Percentiles rank a stretch among this genome's conserved stretches.
Conservation (phyloP, 2,888 invertebrate genomes). For the Thysanoteuthis rhombus region DNA sequence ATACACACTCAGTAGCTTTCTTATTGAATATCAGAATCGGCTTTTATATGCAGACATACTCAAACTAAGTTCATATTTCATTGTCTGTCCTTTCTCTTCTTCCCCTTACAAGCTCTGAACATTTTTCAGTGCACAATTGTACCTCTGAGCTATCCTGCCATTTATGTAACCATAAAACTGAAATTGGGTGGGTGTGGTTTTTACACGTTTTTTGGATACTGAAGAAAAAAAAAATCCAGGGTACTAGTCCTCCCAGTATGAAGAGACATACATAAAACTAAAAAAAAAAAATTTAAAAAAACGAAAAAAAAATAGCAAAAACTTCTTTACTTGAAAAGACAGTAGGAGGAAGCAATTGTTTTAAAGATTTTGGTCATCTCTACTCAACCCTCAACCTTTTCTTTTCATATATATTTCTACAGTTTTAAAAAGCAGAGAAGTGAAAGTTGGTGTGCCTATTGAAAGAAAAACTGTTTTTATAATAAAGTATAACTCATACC, state of each 20-base stretch:
- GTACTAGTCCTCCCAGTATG: not conserved
- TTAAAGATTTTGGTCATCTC: not conserved
- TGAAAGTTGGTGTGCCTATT: not conserved
- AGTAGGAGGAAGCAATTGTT: not conserved
- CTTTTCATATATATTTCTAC: not conserved
- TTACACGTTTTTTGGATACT: not conserved
- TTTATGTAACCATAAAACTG: not conserved
- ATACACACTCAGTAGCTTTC: not conserved
- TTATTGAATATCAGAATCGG: not conserved
- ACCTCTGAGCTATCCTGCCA: not conserved
- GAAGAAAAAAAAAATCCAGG: not conserved
- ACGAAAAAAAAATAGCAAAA: not conserved
- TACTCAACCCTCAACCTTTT: not conserved
- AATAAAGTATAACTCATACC: not conserved
- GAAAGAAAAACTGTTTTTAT: not conserved
- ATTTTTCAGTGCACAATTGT: not conserved
- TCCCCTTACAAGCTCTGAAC: not conserved
- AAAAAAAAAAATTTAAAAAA: not conserved
- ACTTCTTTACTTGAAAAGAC: not conserved
- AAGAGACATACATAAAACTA: not conserved
- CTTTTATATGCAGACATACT: not conserved
- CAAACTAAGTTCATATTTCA: not conserved
- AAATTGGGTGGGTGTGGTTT: not conserved
- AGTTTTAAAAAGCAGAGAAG: not conserved
- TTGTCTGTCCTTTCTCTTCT: not conserved